A percentile compares a stretch with the other conserved stretches of the same genome.
Evolutionary conservation across 2,113 vertebrate species (phyloP).

Genomic region (Corvus moneduloides): DNA sequence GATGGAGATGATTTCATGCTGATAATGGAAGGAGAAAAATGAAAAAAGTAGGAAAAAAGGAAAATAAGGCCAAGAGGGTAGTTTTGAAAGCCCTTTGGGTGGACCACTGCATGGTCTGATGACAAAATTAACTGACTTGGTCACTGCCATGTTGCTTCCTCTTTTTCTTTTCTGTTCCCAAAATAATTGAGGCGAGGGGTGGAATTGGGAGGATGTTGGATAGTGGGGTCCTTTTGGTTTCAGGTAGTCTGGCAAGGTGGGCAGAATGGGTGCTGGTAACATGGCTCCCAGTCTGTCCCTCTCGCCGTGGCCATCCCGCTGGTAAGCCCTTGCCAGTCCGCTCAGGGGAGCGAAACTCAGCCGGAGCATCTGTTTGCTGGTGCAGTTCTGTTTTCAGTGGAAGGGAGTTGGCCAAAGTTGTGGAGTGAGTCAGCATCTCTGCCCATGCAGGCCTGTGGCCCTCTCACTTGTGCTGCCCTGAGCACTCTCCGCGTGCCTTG

Average conservation of each 20-base stretch:
- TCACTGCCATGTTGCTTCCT: neutral
- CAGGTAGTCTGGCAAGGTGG: neutral
- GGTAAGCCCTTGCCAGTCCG: neutral
- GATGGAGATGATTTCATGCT: neutral
- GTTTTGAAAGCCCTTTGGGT: neutral
- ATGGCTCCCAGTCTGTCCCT: fast-evolving
- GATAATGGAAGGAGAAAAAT: neutral
- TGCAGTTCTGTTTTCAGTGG: neutral
- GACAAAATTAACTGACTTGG: neutral
- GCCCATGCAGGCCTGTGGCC: neutral
- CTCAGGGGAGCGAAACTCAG: neutral
- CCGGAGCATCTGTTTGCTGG: neutral
- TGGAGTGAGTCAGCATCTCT: conserved; percentile 15
- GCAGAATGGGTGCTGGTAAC: neutral
- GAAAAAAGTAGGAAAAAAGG: neutral
- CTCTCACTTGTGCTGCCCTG: neutral
- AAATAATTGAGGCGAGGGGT: neutral
- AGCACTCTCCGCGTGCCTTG: fast-evolving
- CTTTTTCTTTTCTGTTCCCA: neutral
- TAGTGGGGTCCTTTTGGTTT: neutral
- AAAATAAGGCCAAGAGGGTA: neutral
- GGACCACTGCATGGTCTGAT: neutral
- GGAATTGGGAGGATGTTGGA: neutral
- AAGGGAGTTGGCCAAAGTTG: neutral
- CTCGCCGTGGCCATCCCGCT: neutral